Percentiles rank a stretch among this genome's conserved stretches.
phyloP scores from a whole-genome alignment of 2,113 vertebrate genomes.

The Hipposideros armiger region DNA sequence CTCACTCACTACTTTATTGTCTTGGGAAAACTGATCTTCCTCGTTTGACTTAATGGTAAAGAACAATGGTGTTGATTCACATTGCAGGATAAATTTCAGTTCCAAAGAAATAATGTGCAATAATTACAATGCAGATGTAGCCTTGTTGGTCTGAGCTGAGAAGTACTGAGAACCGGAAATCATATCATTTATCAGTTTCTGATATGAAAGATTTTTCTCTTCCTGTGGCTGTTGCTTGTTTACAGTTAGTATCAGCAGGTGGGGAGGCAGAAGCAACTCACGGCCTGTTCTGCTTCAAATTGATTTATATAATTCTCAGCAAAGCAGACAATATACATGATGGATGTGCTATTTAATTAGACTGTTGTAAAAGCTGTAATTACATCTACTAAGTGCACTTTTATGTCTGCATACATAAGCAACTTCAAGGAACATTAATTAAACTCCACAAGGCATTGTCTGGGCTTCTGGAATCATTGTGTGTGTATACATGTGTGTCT shows the following conservation, averaged over 20 bases:
- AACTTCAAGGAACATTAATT: slow-evolving; percentile 64
- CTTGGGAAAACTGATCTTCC: not conserved
- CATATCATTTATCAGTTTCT: slow-evolving; percentile 47
- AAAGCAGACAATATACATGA: slow-evolving; percentile 70
- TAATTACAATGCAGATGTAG: slow-evolving; percentile 30
- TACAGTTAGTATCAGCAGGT: slow-evolving; percentile 56
- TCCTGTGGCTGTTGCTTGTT: slow-evolving; percentile 23
- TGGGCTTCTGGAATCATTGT: slow-evolving; percentile 57
- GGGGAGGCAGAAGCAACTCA: not conserved
- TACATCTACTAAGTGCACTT: slow-evolving; percentile 79
- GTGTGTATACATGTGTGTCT: not conserved
- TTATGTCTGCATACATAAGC: slow-evolving; percentile 74
- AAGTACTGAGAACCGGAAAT: slow-evolving; percentile 60
- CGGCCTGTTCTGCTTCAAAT: slow-evolving; percentile 4
- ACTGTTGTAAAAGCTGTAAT: slow-evolving; percentile 75
- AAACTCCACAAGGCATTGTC: slow-evolving; percentile 29
- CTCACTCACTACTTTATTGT: not conserved
- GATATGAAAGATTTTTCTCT: slow-evolving; percentile 39
- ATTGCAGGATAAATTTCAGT: not conserved
- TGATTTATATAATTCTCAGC: slow-evolving; percentile 74
- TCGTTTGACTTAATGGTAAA: not conserved
- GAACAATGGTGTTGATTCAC: not conserved
- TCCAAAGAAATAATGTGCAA: not conserved
- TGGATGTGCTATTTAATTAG: slow-evolving; percentile 75
- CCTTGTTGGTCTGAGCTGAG: not conserved